Base-by-base conservation (phyloP, 2,888 invertebrate genomes). In the Trachelus tabidus region DNA sequence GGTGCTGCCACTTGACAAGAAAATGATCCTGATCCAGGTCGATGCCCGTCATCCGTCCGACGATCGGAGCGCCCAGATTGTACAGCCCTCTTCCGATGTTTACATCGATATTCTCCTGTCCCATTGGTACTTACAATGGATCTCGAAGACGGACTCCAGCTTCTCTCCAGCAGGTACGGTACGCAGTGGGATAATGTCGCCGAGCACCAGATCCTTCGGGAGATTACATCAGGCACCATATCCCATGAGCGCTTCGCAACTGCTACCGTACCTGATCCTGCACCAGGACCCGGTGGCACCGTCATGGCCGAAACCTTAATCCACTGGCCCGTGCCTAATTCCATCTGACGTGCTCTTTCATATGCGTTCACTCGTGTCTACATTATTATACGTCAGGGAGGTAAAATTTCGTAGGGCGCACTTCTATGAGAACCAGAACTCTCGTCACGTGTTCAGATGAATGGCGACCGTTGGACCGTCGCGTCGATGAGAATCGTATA, bases 321-420 rank as follows among this genome's bases (percentile, higher is more conserved):
- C 84, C 83, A 84, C 79, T 80, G 81, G 84, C 82, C 84, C 85
- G 83, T 85, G 83, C 82, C 85, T 87, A 87, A 87, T 87, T 87
- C 85, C 81, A 83, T 83, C 81, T 83, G 87, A 87, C 86, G 80
- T 83, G 84, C 82, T 85, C 85, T 87, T 86, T 87, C 86, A 79
- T 83, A 77, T 81, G 81, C n/a, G 68, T 68, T 77, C 56, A 77
- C 80, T 81, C 83, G 77, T 79, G 83, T 84, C 81, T 83, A 81
- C 83, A 83, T 84, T 85, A 83, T 83, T 85, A 84, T 81, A 81
- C 80, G 80, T 82, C 80, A 78, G 77, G 80, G 75, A 77, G 78
- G 81, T 77, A 34, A 75, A 83, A 80, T 79, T 69, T 76, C 76
- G 71, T 76, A 76, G 77, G 79, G 81, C 80, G 79, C 75, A 12